Evolutionary conservation across 2,888 invertebrate species (phyloP).

Genomic region (Hydroisotoma schaefferi): DNA sequence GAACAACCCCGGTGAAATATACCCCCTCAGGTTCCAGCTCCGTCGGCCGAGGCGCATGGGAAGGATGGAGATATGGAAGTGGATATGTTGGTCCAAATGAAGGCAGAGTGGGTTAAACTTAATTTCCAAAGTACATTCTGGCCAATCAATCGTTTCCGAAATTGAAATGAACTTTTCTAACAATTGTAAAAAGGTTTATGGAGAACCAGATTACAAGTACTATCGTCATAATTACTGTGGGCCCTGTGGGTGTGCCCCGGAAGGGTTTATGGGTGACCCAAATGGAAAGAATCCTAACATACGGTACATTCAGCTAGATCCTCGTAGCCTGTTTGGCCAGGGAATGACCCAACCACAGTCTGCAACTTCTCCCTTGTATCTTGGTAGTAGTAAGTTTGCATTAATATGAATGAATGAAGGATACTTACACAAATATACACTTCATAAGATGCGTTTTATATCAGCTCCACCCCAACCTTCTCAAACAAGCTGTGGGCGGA

Average conservation of each 20-base stretch:
- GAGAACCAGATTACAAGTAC: conserved; percentile 27
- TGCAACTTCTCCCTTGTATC: conserved; percentile 5
- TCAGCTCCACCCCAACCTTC: too few species aligned
- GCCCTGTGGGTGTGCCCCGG: conserved; percentile 18
- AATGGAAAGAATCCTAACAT: conserved; percentile 28
- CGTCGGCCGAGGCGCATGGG: conserved; percentile 13
- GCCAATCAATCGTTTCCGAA: background rate
- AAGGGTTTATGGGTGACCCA: conserved; percentile 19
- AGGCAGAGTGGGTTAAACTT: conserved; percentile 6
- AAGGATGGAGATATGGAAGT: conserved; percentile 29
- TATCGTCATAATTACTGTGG: conserved; percentile 24
- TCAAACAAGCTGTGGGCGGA: too few species aligned
- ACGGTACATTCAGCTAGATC: conserved; percentile 22
- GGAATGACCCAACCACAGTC: conserved; percentile 20
- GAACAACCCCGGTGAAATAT: conserved; percentile 8
- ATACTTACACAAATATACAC: too few species aligned
- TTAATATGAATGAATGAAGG: too few species aligned
- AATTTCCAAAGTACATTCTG: background rate
- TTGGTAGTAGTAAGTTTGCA: background rate
- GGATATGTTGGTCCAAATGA: conserved; percentile 18
- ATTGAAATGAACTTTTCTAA: background rate
- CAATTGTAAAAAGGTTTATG: conserved; percentile 17
- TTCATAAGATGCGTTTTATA: too few species aligned
- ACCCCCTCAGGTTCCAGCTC: conserved; percentile 14
- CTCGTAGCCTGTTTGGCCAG: conserved; percentile 16